Percentiles rank a stretch among this genome's conserved stretches.
phyloP scores from a whole-genome alignment of 1,140 invertebrate species.

The Bradysia coprophila region DNA sequence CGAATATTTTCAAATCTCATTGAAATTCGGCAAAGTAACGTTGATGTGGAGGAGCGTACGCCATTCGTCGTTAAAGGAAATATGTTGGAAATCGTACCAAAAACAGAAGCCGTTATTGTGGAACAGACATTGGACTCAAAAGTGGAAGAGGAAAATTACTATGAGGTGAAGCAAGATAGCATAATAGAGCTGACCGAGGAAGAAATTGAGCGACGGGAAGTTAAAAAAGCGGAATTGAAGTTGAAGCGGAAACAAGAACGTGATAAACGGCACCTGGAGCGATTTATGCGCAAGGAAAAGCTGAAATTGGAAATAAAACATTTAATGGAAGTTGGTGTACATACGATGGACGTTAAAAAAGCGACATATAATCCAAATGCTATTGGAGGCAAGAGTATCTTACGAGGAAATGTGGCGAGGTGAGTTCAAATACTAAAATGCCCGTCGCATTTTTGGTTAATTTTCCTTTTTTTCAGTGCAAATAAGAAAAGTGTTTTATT shows the following conservation, averaged over 20 bases:
- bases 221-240: background rate
- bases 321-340: too few relatives aligned
- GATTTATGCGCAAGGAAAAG: background rate
- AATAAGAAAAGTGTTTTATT: background rate
- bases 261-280: background rate
- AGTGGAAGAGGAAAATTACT: too few relatives aligned
- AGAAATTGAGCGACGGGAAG: background rate
- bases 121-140: background rate
- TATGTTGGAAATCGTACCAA: background rate
- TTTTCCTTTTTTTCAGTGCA: background rate
- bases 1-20: background rate
- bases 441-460: too few relatives aligned
- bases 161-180: too few relatives aligned
- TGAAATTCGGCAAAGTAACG: background rate
- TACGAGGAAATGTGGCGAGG: background rate
- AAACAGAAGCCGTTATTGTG: background rate
- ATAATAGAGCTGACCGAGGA: background rate
- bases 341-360: too few relatives aligned
- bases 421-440: too few relatives aligned
- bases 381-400: background rate
- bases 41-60: background rate
- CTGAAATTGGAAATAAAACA: background rate
- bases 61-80: background rate
- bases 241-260: background rate
- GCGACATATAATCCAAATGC: background rate